A percentile compares a stretch with the other conserved stretches of the same genome.
phyloP scores from a whole-genome alignment of 2,113 vertebrate genomes.

The Oriolus oriolus region DNA sequence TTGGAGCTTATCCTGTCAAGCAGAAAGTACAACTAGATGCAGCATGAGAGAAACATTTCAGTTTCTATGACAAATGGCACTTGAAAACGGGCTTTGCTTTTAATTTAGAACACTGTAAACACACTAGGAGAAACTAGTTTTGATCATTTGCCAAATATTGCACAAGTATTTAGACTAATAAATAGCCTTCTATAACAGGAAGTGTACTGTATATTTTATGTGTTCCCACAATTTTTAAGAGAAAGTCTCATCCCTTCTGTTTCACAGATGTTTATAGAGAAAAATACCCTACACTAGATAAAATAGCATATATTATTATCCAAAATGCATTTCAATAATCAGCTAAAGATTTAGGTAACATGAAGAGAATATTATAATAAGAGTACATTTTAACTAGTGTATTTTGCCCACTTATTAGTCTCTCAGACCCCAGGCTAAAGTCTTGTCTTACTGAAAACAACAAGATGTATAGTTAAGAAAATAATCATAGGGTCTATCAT shows the following conservation, averaged over 20 bases:
- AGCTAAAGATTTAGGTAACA: background rate
- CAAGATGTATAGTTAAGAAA: background rate
- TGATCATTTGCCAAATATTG: constrained; percentile 61
- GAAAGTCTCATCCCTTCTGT: constrained; percentile 41
- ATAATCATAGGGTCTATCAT: background rate
- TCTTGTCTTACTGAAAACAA: background rate
- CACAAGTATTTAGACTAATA: constrained; percentile 63
- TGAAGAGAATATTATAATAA: background rate
- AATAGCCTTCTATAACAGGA: constrained; percentile 55
- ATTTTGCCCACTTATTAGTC: background rate
- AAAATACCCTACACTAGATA: background rate
- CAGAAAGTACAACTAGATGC: constrained; percentile 12
- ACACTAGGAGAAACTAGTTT: constrained; percentile 32
- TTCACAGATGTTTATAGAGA: constrained; percentile 41
- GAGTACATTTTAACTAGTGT: background rate
- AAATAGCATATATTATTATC: background rate
- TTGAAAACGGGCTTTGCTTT: constrained; percentile 47
- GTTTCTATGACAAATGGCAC: constrained; percentile 30
- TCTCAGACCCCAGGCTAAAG: background rate
- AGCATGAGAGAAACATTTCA: constrained; percentile 11
- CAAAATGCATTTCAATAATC: background rate
- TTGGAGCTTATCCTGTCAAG: constrained; percentile 24
- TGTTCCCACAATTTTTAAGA: constrained; percentile 57
- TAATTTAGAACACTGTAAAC: constrained; percentile 51
- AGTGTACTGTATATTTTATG: constrained; percentile 54